phyloP scores from a whole-genome alignment of 2,888 invertebrate genomes.

The Drosophila trichaetosa region DNA sequence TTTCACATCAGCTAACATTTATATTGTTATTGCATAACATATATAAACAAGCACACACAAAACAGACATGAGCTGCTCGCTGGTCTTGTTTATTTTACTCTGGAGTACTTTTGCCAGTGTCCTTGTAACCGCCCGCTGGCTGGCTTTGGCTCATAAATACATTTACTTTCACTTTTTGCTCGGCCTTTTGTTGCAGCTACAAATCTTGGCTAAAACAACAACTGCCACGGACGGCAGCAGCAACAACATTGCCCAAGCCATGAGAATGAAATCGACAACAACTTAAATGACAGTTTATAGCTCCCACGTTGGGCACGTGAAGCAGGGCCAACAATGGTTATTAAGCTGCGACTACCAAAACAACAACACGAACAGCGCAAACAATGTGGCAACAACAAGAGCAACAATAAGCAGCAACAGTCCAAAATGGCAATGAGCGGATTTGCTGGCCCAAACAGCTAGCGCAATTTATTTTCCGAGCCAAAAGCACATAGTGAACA shows the following conservation, averaged over 20 bases:
- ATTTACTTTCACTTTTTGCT: conserved; percentile 77
- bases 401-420: conserved; percentile 25
- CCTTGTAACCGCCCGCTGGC: conserved; percentile 29
- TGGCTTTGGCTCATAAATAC: conserved; percentile 67
- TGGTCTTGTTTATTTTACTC: conserved; percentile 68
- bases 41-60: neutral
- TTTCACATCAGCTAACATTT: conserved; percentile 16
- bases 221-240: conserved; percentile 23
- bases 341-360: conserved; percentile 61
- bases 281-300: conserved; percentile 79
- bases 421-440: conserved; percentile 74
- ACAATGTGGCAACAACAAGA: conserved; percentile 42
- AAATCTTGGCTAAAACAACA: conserved; percentile 69
- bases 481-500: conserved; percentile 69
- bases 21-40: conserved; percentile 5
- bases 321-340: conserved; percentile 69
- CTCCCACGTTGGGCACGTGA: conserved; percentile 75
- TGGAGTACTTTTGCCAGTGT: conserved; percentile 63
- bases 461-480: conserved; percentile 72
- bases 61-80: conserved; percentile 15
- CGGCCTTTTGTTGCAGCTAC: conserved; percentile 68
- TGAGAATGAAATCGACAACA: conserved; percentile 79
- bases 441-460: conserved; percentile 69
- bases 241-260: conserved; percentile 29
- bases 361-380: conserved; percentile 47